Percentiles rank a stretch among this genome's conserved stretches.
Conservation (phyloP, 2,797 vertebrate species). For the Sparus aurata region DNA sequence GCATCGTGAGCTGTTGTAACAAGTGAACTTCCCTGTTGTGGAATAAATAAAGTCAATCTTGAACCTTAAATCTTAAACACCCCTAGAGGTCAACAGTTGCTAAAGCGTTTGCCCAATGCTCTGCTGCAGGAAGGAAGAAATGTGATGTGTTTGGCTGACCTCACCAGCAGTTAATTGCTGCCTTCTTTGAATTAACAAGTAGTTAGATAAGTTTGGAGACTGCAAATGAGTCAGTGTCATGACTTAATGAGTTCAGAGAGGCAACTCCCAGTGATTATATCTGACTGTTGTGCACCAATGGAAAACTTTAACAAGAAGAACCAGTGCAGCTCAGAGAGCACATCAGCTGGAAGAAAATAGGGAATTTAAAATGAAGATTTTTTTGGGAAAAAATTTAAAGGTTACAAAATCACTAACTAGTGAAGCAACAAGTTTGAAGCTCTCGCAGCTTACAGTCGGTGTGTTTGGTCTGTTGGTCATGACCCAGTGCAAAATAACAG, state of each 20-base stretch:
- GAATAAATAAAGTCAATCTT: too few species aligned
- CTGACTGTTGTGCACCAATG: conserved; percentile 24
- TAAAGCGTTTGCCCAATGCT: background rate
- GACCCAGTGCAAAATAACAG: conserved; percentile 5
- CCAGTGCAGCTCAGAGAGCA: conserved; percentile 3
- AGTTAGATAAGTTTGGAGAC: conserved; percentile 42
- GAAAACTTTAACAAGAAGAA: conserved; percentile 11
- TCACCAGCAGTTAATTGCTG: conserved; percentile 38
- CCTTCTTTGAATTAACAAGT: conserved; percentile 52
- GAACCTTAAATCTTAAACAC: background rate
- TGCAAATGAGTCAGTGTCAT: conserved; percentile 59
- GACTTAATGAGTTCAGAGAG: conserved; percentile 59
- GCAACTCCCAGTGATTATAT: conserved; percentile 74
- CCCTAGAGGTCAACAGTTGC: background rate
- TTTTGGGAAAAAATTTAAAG: rapidly evolving
- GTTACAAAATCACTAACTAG: background rate
- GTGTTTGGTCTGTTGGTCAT: conserved; percentile 6
- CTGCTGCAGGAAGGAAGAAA: background rate
- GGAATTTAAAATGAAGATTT: background rate
- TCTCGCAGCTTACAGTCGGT: background rate
- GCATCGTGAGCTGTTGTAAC: too few species aligned
- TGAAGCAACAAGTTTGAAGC: background rate
- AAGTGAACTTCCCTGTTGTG: too few species aligned
- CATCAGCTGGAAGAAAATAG: conserved; percentile 7
- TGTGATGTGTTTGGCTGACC: conserved; percentile 5